Base-by-base conservation (phyloP, 2,888 invertebrate species). In the Mechanitis mazaeus region DNA sequence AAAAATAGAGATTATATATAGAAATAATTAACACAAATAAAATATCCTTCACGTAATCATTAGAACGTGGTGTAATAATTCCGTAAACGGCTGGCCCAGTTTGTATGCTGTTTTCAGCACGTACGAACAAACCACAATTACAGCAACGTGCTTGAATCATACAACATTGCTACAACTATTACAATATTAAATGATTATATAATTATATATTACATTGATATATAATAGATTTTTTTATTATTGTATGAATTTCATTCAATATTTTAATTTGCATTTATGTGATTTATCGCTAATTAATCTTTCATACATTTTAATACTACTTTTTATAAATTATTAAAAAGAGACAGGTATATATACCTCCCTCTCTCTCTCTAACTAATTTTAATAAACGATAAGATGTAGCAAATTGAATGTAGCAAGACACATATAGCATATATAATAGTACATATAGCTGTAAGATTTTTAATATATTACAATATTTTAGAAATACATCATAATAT, bases 11-110 rank as follows among this genome's bases (percentile, higher is more conserved):
- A 42, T 9, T 42, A 6, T 42, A 7, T 42, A 5, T 42, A 9
- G 42, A 9, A 9, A 7, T 11, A 42, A 2, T 6, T 38, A 38
- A 6, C 4, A 6, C 38, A 38, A 9, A 42, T 42, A 42, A 9
- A 42, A 42, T 11, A 42, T 42, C 42, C 2, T 9, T 42, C 2
- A 5, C 3, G 6, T 38, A 61, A 64, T 64, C 56, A 59, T 65
- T 59, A 59, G 55, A 42, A 58, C 56, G 56, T 65, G 64, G 65
- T 64, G 72, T 64, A 74, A 74, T 75, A 71, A 59, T 60, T 59
- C 69, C 72, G 73, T 79, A 79, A 80, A 82, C 76, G 78, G 70
- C 71, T 78, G 80, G 71, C 79, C 81, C 75, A 81, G 79, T 83
- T 84, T 71, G 69, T 71, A 71, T 71, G 64, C 66, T 64, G 69